phyloP scores from a whole-genome alignment of 2,113 vertebrate genomes.

The Apteryx owenii region DNA sequence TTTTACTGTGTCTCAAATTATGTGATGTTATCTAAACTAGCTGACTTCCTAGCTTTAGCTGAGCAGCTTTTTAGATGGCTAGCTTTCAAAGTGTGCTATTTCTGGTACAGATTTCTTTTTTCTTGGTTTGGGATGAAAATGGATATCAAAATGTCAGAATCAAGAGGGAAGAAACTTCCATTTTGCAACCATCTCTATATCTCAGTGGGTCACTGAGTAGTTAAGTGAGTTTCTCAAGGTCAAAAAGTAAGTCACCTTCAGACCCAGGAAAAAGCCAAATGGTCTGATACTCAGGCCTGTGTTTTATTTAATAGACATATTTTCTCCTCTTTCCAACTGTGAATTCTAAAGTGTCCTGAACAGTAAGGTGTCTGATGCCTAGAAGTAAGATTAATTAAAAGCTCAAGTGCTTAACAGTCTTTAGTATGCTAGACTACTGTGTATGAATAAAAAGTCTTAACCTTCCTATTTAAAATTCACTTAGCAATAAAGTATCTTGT shows the following conservation, averaged over 20 bases:
- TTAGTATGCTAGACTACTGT: background rate
- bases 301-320: background rate
- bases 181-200: background rate
- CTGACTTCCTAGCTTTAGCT: background rate
- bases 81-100: background rate
- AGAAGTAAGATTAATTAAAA: background rate
- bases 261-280: background rate
- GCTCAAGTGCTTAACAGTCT: background rate
- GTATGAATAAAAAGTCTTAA: background rate
- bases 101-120: background rate
- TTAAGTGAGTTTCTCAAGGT: background rate
- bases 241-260: background rate
- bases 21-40: background rate
- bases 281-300: background rate
- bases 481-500: background rate
- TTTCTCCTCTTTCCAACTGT: background rate
- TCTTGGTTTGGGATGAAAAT: background rate
- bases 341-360: background rate
- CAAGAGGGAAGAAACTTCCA: background rate
- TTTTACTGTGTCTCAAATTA: background rate
- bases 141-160: background rate
- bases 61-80: too few relatives aligned
- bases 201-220: background rate
- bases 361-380: background rate
- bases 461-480: background rate